Percentiles rank a stretch among this genome's conserved stretches.
Conservation (phyloP, 2,113 vertebrate species). For the Misgurnus mizolepis region DNA sequence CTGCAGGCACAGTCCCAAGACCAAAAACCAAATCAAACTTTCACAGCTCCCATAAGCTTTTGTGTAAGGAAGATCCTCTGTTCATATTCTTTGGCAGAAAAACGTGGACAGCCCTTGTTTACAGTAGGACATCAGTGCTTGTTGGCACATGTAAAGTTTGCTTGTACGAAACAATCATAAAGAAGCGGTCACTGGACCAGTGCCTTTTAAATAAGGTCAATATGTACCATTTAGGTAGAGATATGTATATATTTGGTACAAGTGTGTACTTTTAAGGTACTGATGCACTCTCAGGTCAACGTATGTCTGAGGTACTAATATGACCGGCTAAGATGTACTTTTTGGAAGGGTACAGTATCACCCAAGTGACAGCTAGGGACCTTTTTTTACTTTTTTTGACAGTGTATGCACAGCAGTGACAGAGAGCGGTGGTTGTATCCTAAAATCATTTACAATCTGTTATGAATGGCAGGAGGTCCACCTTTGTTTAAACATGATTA, state of each 20-base stretch:
- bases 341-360: too few species aligned
- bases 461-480: slow-evolving; percentile 28
- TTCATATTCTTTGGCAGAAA: slow-evolving; percentile 7
- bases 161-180: slow-evolving; percentile 10
- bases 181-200: too few species aligned
- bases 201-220: too few species aligned
- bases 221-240: too few species aligned
- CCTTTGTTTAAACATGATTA: not conserved
- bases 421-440: slow-evolving; percentile 27
- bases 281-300: too few species aligned
- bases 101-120: not conserved
- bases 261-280: too few species aligned
- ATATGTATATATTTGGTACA: too few species aligned
- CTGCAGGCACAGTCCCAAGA: too few species aligned
- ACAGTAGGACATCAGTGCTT: slow-evolving; percentile 34
- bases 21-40: not conserved
- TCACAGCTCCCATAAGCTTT: not conserved
- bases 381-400: not conserved
- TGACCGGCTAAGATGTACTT: too few species aligned
- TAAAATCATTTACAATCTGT: slow-evolving; percentile 66
- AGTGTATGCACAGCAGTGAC: slow-evolving; percentile 41
- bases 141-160: slow-evolving; percentile 49
- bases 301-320: too few species aligned
- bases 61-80: not conserved
- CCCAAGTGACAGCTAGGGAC: too few species aligned